Base-by-base conservation (phyloP, 1,140 invertebrate species). In the Samia ricini region DNA sequence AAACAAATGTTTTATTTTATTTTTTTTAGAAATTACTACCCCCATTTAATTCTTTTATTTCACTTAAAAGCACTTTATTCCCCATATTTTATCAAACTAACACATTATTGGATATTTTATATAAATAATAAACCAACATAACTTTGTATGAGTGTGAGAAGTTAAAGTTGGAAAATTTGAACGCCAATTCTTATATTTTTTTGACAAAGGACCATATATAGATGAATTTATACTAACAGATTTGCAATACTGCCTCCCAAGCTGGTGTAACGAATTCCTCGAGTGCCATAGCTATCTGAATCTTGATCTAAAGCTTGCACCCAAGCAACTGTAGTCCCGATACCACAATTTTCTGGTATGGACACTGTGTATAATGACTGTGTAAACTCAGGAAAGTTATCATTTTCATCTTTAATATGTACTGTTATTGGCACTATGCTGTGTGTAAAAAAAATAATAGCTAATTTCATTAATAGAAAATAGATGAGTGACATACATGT, bases 311-410 rank as follows among this genome's bases (percentile, higher is more conserved):
- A 80, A 0, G 97, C 97, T 85, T 96, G 94, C 3, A 98, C 94
- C 92, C 94, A 94, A 5, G 95, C 95, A 0, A 99, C 94, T 5
- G 94, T 95, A 0, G 96, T 96, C 12, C 97, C 97, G 33, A 93
- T 89, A 21, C 92, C 91, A 79, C 96, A 96, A 87, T 99, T 98
- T 89, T 99, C 98, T 12, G 92, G 92, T 22, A 97, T 91, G 1
- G 93, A 94, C 1, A 95, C 94, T 74, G 96, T 95, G 81, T 98
- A 98, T 24, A 94, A 79, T 18, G 92, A 89, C 74, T 95, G 93
- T 0, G 93, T 94, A 77, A 99, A 99, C 82, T 96, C 95, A 0
- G 98, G 98, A 80, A 96, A 96, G 87, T 99, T 98, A 81, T 99
- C 98, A 79, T 99, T 99, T 81, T 96, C 94, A 91, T 99, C 98